Evolutionary conservation across 2,888 invertebrate species (phyloP).

Genomic region (Clitarchus hookeri): DNA sequence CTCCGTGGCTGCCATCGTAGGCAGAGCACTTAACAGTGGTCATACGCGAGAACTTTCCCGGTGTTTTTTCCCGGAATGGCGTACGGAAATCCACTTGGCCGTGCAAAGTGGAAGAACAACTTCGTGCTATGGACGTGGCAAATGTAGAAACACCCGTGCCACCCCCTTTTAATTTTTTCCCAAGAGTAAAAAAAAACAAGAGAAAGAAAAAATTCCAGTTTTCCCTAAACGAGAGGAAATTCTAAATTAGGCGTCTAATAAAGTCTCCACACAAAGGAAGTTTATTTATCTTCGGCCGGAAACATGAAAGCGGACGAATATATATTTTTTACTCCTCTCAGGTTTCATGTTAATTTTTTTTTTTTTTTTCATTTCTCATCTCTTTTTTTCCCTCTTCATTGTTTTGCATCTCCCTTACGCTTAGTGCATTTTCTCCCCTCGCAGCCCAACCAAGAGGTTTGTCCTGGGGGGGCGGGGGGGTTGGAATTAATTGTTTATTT

Average conservation of each 20-base stretch:
- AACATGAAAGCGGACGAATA: not conserved
- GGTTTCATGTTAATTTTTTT: not conserved
- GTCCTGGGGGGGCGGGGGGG: not conserved
- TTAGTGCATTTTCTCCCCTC: not conserved
- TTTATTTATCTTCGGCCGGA: not conserved
- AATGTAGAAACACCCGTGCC: not conserved
- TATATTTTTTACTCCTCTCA: not conserved
- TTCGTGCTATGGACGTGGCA: too few species aligned
- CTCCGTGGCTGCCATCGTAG: too few species aligned
- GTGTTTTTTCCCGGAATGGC: too few species aligned
- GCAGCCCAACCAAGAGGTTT: not conserved
- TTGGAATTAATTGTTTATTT: not conserved
- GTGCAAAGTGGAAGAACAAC: too few species aligned
- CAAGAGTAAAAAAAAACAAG: not conserved
- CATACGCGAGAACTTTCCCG: too few species aligned
- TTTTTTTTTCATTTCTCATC: not conserved
- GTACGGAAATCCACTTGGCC: too few species aligned
- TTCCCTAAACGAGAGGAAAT: constrained; percentile 7
- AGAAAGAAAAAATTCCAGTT: not conserved
- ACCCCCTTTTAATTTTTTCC: not conserved
- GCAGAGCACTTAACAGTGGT: too few species aligned
- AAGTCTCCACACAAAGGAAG: not conserved
- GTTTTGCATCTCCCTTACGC: not conserved
- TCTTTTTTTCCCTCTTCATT: not conserved
- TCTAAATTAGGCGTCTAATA: constrained; percentile 14